A percentile compares a stretch with the other conserved stretches of the same genome.
phyloP scores from a whole-genome alignment of 2,888 invertebrate genomes.

The Drosophila kanekoi region DNA sequence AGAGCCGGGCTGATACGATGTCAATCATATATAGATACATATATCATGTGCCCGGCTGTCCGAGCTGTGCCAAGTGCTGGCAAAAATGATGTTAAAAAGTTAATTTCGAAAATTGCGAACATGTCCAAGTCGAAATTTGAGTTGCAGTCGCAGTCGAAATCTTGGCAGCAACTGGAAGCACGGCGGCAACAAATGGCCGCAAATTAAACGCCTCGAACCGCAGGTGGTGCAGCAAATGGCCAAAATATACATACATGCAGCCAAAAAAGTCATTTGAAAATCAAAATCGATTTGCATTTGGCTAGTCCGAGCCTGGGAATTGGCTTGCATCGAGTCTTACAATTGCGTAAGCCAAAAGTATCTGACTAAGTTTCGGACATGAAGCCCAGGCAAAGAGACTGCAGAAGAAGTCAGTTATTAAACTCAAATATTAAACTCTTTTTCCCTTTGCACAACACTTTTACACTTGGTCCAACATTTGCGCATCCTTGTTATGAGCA shows the following conservation, averaged over 20 bases:
- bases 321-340: slow-evolving; percentile 5
- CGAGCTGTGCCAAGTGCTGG: too few species aligned
- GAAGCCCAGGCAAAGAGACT: too few species aligned
- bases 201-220: slow-evolving; percentile 63
- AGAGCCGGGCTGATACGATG: background rate
- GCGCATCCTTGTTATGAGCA: slow-evolving; percentile 10
- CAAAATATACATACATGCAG: slow-evolving; percentile 10
- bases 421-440: too few species aligned
- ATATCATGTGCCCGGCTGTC: slow-evolving; percentile 33
- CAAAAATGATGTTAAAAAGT: slow-evolving; percentile 33
- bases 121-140: slow-evolving; percentile 37
- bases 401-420: fast-evolving
- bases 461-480: background rate
- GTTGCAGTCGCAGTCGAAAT: slow-evolving; percentile 16
- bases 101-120: slow-evolving; percentile 44
- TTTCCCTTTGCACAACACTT: background rate
- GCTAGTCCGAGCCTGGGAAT: slow-evolving; percentile 59
- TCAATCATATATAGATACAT: slow-evolving; percentile 22
- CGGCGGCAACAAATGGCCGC: slow-evolving; percentile 64
- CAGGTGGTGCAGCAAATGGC: slow-evolving; percentile 62
- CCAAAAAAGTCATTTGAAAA: slow-evolving; percentile 41
- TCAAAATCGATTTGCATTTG: slow-evolving; percentile 65
- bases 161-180: slow-evolving; percentile 17
- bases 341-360: slow-evolving; percentile 56
- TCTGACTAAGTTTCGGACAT: background rate